phyloP scores from a whole-genome alignment of 1,140 invertebrate species.

The Eupeodes corollae region DNA sequence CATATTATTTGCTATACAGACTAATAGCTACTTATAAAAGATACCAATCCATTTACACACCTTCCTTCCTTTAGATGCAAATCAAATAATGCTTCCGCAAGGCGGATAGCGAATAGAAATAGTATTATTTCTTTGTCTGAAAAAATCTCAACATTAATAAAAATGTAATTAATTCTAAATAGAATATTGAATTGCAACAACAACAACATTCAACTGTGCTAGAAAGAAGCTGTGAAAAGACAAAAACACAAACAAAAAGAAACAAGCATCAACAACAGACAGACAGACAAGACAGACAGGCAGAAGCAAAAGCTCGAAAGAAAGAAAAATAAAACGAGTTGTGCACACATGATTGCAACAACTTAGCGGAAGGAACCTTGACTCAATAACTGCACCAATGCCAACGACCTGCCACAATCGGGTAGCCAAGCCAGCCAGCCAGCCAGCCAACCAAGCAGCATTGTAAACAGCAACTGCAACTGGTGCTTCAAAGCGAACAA shows the following conservation, averaged over 20 bases:
- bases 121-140: not conserved
- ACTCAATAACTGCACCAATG: slow-evolving; percentile 35
- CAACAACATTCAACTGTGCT: not conserved
- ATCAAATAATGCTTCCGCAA: too few species aligned
- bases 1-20: too few species aligned
- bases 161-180: slow-evolving; percentile 1
- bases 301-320: slow-evolving; percentile 1
- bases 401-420: slow-evolving; percentile 30
- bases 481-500: slow-evolving; percentile 5
- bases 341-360: not conserved
- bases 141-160: too few species aligned
- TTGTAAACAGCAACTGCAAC: slow-evolving; percentile 9
- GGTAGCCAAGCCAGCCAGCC: slow-evolving; percentile 5
- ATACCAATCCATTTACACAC: not conserved
- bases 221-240: not conserved
- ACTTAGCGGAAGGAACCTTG: slow-evolving; percentile 34
- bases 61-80: too few species aligned
- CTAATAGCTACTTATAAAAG: slow-evolving; percentile 1
- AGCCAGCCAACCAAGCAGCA: not conserved
- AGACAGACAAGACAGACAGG: not conserved
- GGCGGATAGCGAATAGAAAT: too few species aligned
- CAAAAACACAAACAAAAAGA: not conserved
- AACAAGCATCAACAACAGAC: not conserved
- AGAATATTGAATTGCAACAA: not conserved
- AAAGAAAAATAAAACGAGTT: not conserved